Percentiles rank a stretch among this genome's conserved stretches.
Conservation (phyloP, 2,888 invertebrate genomes). For the Congeria kusceri region DNA sequence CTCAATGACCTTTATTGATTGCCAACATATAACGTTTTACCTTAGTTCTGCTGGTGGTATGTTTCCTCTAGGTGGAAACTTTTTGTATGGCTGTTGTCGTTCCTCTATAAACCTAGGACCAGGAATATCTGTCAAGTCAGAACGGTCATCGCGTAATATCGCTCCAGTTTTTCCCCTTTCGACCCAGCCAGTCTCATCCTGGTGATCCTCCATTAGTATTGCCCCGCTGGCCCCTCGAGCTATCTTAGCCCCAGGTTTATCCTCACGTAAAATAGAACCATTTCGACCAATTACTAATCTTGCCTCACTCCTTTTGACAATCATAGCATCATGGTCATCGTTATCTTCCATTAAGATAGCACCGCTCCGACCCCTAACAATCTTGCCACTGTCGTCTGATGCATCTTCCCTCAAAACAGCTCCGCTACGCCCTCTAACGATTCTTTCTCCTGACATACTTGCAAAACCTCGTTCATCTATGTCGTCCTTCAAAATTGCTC, state of each 20-base stretch:
- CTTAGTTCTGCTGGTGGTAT: no score
- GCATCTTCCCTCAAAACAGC: slow-evolving; percentile 25
- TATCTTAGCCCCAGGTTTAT: background rate
- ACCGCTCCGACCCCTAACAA: slow-evolving; percentile 29
- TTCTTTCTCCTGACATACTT: slow-evolving; percentile 9
- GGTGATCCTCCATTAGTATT: background rate
- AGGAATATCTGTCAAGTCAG: background rate
- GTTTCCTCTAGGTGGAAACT: no score
- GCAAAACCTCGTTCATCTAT: background rate
- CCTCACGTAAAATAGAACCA: background rate
- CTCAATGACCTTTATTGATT: no score
- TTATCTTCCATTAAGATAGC: slow-evolving; percentile 41
- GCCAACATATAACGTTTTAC: no score
- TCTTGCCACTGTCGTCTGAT: background rate
- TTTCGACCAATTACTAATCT: background rate
- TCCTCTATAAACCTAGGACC: no score
- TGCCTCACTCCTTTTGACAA: background rate
- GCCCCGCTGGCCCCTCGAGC: background rate
- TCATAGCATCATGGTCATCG: slow-evolving; percentile 4
- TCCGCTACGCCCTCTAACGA: slow-evolving; percentile 10
- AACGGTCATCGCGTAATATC: slow-evolving; percentile 24
- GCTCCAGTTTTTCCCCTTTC: slow-evolving; percentile 28
- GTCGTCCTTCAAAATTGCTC: slow-evolving; percentile 8
- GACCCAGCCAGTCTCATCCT: background rate
- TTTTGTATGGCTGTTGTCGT: no score